Evolutionary conservation across 2,888 invertebrate genomes (phyloP).

Genomic region (Eilema depressum): DNA sequence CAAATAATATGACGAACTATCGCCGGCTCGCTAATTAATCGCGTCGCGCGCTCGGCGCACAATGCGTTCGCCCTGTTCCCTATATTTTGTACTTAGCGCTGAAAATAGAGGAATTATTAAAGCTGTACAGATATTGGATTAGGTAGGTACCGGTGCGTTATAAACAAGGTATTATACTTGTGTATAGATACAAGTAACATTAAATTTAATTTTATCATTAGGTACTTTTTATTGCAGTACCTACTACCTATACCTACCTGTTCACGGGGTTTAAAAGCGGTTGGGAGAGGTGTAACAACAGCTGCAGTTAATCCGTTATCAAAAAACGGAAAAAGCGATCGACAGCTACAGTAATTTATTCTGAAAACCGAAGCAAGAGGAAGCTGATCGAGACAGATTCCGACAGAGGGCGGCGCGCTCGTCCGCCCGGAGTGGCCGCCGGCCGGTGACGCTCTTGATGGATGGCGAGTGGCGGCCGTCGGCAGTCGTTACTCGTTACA

Average conservation of each 20-base stretch:
- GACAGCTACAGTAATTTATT: not conserved
- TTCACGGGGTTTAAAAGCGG: too few relatives aligned
- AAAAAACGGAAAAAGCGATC: too few relatives aligned
- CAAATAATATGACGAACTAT: conserved; percentile 13
- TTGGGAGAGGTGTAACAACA: too few relatives aligned
- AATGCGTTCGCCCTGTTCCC: not conserved
- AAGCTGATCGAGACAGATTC: not conserved
- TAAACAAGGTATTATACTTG: too few relatives aligned
- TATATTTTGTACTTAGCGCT: not conserved
- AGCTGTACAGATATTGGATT: not conserved
- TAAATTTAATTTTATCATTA: too few relatives aligned
- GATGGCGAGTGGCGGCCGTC: not conserved
- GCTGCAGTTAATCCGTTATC: too few relatives aligned
- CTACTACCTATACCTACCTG: too few relatives aligned
- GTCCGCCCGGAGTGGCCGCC: too few relatives aligned
- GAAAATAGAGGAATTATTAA: not conserved
- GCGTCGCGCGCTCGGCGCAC: not conserved
- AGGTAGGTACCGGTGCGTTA: too few relatives aligned
- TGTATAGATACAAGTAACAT: too few relatives aligned
- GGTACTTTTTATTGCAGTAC: too few relatives aligned
- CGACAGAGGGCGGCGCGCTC: not conserved
- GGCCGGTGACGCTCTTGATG: not conserved
- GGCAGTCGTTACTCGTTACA: not conserved
- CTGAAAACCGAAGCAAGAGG: not conserved
- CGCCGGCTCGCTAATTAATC: not conserved